Conservation (phyloP, 2,888 invertebrate species). For the Pheosia gnoma region DNA sequence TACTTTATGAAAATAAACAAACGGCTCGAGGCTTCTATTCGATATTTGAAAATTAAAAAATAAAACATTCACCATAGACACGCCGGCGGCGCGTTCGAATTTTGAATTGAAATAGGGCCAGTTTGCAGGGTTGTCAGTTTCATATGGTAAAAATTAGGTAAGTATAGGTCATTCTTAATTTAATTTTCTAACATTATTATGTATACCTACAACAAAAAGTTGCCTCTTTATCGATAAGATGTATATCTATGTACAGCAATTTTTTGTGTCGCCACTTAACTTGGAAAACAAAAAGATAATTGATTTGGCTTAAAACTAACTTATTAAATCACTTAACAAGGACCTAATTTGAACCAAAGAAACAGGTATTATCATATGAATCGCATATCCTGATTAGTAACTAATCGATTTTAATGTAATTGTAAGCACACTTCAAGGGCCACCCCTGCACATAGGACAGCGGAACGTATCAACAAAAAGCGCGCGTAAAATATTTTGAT, state of each 20-base stretch:
- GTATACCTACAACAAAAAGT: too few relatives aligned
- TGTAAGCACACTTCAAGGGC: slow-evolving; percentile 6
- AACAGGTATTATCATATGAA: too few relatives aligned
- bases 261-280: too few relatives aligned
- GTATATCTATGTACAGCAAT: too few relatives aligned
- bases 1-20: slow-evolving; percentile 72
- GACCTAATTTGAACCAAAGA: too few relatives aligned
- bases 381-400: neutral
- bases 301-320: too few relatives aligned
- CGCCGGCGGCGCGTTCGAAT: slow-evolving; percentile 63
- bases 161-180: neutral
- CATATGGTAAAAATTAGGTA: neutral
- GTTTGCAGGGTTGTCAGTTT: slow-evolving; percentile 52
- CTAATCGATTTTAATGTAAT: neutral
- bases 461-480: slow-evolving; percentile 61
- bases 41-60: slow-evolving; percentile 66
- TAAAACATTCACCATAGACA: slow-evolving; percentile 63
- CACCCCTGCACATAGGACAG: slow-evolving; percentile 64
- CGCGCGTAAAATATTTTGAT: slow-evolving; percentile 81
- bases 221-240: too few relatives aligned
- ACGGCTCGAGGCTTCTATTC: slow-evolving; percentile 58
- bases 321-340: too few relatives aligned
- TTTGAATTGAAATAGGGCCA: slow-evolving; percentile 66
- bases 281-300: too few relatives aligned
- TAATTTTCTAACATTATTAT: too few relatives aligned